Evolutionary conservation across 2,888 invertebrate genomes (phyloP), one percentile per base, ranked within the genome.

Genomic region (Thymelicus acteon): DNA sequence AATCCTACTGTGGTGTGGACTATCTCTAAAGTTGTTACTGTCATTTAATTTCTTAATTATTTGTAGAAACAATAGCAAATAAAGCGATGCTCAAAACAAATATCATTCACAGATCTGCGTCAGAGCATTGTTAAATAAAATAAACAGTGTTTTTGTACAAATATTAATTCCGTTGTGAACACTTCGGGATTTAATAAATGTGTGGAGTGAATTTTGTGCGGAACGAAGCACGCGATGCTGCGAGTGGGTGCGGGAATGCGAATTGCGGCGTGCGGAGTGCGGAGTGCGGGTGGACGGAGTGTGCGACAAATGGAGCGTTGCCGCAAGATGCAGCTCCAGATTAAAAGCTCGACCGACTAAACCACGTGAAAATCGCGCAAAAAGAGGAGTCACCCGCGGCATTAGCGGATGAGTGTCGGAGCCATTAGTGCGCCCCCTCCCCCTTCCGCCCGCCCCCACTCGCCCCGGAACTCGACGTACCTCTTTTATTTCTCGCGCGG

Each of bases 371-470:
- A 92, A 93, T 92, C 91, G 92, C 79, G 87, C 93, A 93, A 93
- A 93, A 92, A 93, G 91, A 91, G 86, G 92, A 93, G 91, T 93
- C 90, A 92, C 92, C 92, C 92, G 90, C 92, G 92, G 93, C 93
- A 93, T 93, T 93, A 93, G 93, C 92, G 93, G 92, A 93, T 93
- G 93, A 93, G 93, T 93, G 93, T 93, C 90, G 93, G 92, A 89
- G 89, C 93, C 93, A 93, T 93, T 93, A 93, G 93, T 89, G 92
- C 87, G 78, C 85, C 85, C 85, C 84, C 83, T 79, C 81, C 76
- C 76, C 77, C 69, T 76, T 71, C 74, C 49, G 49, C 49, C 49
- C 15, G 49, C 78, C 76, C 74, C 78, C 80, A 75, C 72, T 76
- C 80, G 75, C 79, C 75, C 76, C 74, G 82, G 87, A 87, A 86